A percentile compares a stretch with the other conserved stretches of the same genome.
Conservation (phyloP, 2,888 invertebrate species). For the Acrobasis repandana region DNA sequence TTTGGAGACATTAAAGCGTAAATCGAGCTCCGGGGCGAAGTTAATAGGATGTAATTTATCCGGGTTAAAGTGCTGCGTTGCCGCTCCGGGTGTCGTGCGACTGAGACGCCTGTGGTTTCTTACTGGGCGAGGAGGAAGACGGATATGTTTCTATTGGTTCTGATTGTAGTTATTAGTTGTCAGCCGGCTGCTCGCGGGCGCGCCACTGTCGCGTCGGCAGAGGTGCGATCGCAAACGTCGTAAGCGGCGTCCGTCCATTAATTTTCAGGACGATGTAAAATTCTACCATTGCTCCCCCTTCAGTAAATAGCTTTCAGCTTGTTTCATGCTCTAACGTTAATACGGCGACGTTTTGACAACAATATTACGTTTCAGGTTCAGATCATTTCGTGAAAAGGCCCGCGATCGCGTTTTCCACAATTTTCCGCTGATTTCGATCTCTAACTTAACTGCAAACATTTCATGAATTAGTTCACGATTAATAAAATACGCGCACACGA, state of each 20-base stretch:
- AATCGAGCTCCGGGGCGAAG: constrained; percentile 76
- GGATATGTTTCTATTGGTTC: constrained; percentile 64
- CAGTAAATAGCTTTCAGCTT: constrained; percentile 66
- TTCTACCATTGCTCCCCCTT: constrained; percentile 65
- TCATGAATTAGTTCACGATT: constrained; percentile 20
- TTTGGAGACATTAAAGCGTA: constrained; percentile 72
- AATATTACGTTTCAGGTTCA: constrained; percentile 7
- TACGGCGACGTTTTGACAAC: constrained; percentile 36
- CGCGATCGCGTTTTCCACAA: constrained; percentile 2
- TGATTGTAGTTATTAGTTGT: constrained; percentile 67
- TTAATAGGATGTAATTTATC: constrained; percentile 83
- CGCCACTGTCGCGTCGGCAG: constrained; percentile 65
- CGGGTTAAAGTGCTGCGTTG: constrained; percentile 76
- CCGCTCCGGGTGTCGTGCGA: constrained; percentile 71
- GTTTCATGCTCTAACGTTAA: constrained; percentile 50
- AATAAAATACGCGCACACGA: constrained; percentile 14
- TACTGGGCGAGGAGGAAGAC: constrained; percentile 52
- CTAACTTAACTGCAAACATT: constrained; percentile 15
- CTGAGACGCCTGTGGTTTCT: constrained; percentile 47
- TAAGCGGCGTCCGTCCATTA: constrained; percentile 76
- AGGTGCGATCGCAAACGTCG: constrained; percentile 71
- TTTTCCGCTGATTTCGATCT: constrained; percentile 16
- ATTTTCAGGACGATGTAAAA: constrained; percentile 79
- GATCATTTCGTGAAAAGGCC: constrained; percentile 13
- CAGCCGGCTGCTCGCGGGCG: constrained; percentile 56